These are phyloP conservation scores for Heterocephalus glaber DNA, from an alignment of 2,113 vertebrate species.

Conservation along the genomic window DNA sequence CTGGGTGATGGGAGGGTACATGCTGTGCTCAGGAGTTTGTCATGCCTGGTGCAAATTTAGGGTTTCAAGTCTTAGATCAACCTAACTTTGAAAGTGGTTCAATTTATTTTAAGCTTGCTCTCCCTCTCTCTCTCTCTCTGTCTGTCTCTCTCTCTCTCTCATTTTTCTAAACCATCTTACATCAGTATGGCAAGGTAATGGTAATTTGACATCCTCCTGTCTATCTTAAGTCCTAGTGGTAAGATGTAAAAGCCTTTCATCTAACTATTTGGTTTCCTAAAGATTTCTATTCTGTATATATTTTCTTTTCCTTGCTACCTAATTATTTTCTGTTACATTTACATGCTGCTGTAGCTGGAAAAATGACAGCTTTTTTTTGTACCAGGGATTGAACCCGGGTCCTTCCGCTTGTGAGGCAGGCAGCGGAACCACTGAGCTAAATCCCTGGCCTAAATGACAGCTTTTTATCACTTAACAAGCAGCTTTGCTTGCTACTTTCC, in stretches of 20 bases:
- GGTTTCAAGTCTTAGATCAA: background rate
- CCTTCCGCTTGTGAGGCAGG: no score
- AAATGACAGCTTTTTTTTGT: background rate
- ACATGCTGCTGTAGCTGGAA: background rate
- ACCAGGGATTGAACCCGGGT: no score
- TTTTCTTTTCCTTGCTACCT: background rate
- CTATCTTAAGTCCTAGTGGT: background rate
- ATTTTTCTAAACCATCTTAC: background rate
- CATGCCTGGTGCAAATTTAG: background rate
- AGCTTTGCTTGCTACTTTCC: background rate
- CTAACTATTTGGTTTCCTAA: conserved; percentile 24
- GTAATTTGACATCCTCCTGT: background rate
- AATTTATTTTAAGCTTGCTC: conserved; percentile 33
- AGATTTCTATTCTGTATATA: background rate
- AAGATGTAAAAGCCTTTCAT: background rate
- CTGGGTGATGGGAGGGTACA: background rate
- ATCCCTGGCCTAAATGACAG: no score
- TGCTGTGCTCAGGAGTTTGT: background rate
- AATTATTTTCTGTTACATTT: conserved; percentile 11
- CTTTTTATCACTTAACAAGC: background rate
- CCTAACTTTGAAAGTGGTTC: background rate
- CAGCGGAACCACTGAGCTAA: no score
- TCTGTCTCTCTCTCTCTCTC: background rate
- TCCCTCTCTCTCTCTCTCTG: background rate
- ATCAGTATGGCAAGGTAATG: background rate